Evolutionary conservation across 2,113 vertebrate species (phyloP).

Genomic region (Hippoglossus stenolepis): DNA sequence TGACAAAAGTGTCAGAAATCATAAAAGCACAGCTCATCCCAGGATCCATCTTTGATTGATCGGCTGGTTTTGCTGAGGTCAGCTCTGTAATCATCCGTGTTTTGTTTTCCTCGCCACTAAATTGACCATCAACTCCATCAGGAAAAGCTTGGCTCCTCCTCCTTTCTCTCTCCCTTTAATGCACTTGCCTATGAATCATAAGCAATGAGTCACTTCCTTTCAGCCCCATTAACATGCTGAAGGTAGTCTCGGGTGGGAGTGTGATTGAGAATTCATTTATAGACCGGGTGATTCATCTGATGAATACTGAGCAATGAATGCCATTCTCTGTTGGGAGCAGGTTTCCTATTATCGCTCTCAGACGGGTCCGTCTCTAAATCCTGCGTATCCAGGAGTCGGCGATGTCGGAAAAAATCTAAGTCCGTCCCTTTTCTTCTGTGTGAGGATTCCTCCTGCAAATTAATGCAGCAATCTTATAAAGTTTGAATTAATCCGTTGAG

Average conservation of each 20-base stretch:
- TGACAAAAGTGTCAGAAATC: neutral
- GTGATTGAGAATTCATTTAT: slow-evolving; percentile 71
- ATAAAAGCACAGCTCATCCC: neutral
- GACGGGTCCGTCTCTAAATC: slow-evolving; percentile 10
- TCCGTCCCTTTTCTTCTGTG: neutral
- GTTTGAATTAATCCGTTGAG: too few relatives aligned
- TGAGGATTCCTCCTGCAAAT: neutral
- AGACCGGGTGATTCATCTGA: slow-evolving; percentile 64
- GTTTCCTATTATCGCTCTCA: slow-evolving; percentile 39
- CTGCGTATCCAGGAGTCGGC: slow-evolving; percentile 3
- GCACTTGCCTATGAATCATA: slow-evolving; percentile 58
- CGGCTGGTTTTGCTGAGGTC: neutral
- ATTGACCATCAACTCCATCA: slow-evolving; percentile 13
- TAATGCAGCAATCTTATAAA: too few relatives aligned
- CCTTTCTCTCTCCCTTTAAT: slow-evolving; percentile 20
- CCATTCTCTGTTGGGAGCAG: slow-evolving; percentile 36
- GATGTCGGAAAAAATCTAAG: neutral
- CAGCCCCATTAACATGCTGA: slow-evolving; percentile 53
- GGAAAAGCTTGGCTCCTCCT: slow-evolving; percentile 30
- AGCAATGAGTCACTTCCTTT: slow-evolving; percentile 70
- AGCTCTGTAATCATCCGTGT: slow-evolving; percentile 3
- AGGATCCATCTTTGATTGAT: neutral
- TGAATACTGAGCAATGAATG: slow-evolving; percentile 55
- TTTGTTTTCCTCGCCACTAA: slow-evolving; percentile 11
- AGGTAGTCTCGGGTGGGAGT: slow-evolving; percentile 59